Percentiles rank a stretch among this genome's conserved stretches.
Conservation (phyloP, 2,888 invertebrate genomes). For the Rhagium mordax region DNA sequence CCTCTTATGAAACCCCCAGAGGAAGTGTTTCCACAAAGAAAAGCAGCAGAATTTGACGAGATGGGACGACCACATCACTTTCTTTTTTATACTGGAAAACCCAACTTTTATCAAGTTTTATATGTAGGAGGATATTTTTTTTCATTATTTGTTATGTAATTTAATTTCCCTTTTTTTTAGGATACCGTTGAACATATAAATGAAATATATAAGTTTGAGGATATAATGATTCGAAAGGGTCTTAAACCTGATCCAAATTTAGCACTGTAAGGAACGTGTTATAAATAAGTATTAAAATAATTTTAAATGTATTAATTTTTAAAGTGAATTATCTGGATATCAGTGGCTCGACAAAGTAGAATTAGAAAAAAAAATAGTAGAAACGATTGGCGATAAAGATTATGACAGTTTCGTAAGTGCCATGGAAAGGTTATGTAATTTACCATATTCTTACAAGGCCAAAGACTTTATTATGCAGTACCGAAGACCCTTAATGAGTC, state of each 20-base stretch:
- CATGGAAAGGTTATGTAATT: conserved; percentile 80
- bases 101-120: conserved; percentile 87
- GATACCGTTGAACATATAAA: conserved; percentile 81
- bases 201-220: conserved; percentile 79
- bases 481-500: conserved; percentile 75
- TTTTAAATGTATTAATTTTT: conserved; percentile 47
- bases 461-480: conserved; percentile 84
- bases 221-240: conserved; percentile 78
- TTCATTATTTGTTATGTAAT: background rate
- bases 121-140: conserved; percentile 75
- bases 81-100: conserved; percentile 92
- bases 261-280: conserved; percentile 70
- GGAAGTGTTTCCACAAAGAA: conserved; percentile 86
- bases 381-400: conserved; percentile 78
- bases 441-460: conserved; percentile 81
- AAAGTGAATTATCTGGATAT: conserved; percentile 73
- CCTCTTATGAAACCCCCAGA: conserved; percentile 94
- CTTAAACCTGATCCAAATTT: conserved; percentile 75
- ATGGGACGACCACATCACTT: conserved; percentile 92
- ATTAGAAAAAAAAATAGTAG: conserved; percentile 78
- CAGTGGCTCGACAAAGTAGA: conserved; percentile 80
- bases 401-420: conserved; percentile 82
- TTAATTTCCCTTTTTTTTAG: conserved; percentile 67
- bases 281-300: background rate
- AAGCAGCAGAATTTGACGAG: conserved; percentile 92